These are phyloP conservation scores for Himalopsyche phryganea DNA, from an alignment of 1,140 invertebrate species.

Conservation along the genomic window DNA sequence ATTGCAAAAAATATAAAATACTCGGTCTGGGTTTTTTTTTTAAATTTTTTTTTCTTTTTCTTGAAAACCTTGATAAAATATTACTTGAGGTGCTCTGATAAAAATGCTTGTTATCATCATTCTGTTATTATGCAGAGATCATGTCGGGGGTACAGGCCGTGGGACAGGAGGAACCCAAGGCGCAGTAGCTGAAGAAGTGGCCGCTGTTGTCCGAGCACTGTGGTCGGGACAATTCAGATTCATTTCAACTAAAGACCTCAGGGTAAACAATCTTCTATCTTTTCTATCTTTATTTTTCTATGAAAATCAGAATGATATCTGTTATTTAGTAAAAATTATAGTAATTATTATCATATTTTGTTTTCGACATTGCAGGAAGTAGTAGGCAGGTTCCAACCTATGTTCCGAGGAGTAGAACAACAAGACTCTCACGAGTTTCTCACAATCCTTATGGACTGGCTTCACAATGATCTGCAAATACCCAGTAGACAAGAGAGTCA, in stretches of 20 bases:
- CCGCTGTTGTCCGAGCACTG: conserved; percentile 68
- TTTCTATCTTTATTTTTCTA: no score
- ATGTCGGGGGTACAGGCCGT: conserved; percentile 2
- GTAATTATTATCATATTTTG: no score
- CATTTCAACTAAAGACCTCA: conserved; percentile 74
- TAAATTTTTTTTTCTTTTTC: no score
- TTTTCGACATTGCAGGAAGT: conserved; percentile 55
- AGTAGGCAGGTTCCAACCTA: conserved; percentile 69
- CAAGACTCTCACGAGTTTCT: conserved; percentile 96
- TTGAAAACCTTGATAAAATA: no score
- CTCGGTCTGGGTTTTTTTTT: no score
- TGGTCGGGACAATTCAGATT: conserved; percentile 74
- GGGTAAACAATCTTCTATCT: conserved; percentile 50
- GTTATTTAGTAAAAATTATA: no score
- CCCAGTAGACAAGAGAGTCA: conserved; percentile 39
- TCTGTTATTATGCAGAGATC: conserved; percentile 19
- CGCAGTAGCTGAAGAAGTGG: conserved; percentile 71
- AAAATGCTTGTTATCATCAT: no score
- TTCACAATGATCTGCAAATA: conserved; percentile 80
- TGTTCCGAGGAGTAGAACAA: conserved; percentile 81
- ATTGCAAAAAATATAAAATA: no score
- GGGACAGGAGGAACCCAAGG: conserved; percentile 52
- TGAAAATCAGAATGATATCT: no score
- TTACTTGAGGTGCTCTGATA: no score
- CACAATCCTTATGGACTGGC: conserved; percentile 82